Evolutionary conservation across 2,888 invertebrate species (phyloP).

Genomic region (Campoletis raptor): DNA sequence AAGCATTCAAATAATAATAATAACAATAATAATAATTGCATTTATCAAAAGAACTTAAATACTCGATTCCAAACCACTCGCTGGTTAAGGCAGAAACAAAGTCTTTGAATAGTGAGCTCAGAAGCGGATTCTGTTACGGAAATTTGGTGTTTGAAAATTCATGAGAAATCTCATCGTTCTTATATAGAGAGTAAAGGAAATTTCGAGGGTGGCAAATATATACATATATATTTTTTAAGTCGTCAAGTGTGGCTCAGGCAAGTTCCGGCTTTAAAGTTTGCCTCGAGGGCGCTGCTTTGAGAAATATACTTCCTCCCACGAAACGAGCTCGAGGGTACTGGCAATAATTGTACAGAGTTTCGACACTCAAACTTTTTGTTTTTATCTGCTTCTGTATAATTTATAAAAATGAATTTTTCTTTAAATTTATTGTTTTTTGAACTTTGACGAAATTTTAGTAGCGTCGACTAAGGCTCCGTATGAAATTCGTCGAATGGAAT

Average conservation of each 20-base stretch:
- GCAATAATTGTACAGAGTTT: not conserved
- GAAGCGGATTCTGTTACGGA: constrained; percentile 19
- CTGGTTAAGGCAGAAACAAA: not conserved
- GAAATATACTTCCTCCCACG: constrained; percentile 18
- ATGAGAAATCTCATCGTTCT: constrained; percentile 51
- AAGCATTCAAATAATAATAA: not conserved
- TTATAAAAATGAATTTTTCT: not conserved
- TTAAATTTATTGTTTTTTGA: not conserved
- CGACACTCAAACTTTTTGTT: not conserved
- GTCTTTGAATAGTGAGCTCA: not conserved
- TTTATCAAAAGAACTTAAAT: not conserved
- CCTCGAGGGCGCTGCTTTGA: not conserved
- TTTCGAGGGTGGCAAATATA: constrained; percentile 20
- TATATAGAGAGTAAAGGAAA: constrained; percentile 28
- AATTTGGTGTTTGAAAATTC: constrained; percentile 56
- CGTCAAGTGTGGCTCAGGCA: not conserved
- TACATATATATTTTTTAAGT: not conserved
- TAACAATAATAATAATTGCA: not conserved
- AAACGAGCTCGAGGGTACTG: not conserved
- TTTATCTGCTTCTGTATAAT: too few relatives aligned
- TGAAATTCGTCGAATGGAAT: too few relatives aligned
- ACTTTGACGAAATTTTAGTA: too few relatives aligned
- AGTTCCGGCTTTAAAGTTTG: constrained; percentile 32
- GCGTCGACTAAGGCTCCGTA: too few relatives aligned
- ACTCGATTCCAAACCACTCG: not conserved